Evolutionary conservation across 2,888 invertebrate species (phyloP), one percentile per base, ranked within the genome.

Genomic region (Cerastis leucographa): DNA sequence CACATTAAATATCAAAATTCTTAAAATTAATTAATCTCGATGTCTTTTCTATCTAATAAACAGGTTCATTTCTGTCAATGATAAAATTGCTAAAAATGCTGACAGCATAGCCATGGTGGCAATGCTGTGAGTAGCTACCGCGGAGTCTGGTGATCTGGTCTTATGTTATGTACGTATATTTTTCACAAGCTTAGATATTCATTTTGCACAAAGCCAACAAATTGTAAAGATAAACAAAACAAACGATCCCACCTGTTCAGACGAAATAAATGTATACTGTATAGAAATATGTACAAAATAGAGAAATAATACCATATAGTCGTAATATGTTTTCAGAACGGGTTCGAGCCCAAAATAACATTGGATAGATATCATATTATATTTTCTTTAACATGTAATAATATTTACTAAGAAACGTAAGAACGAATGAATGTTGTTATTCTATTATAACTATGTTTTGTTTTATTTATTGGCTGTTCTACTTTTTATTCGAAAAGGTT

Each of bases 341-440:
- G 44, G 42, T 35, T 79, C 62, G 67, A 22, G 14, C 80, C 78
- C 80, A 68, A 80, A 79, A 42, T 35, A 79, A 79, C 80, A 80
- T 74, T 14, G 62, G 19, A 64, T 64, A 49, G 29, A 78, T 80
- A 66, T 61, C 40, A 42, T 61, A 40, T 54, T 7, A 59, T 79
- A 14, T 74, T 80, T 74, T 80, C 74, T 78, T 59, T 51, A 65
- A 51, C 14, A 79, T 49, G 56, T 79, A 79, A 65, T 79, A 78
- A 79, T 71, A 78, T 78, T 72, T 72, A 56, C 64, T 65, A 17
- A 79, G 78, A 56, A 9, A 56, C 22, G 79, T 78, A 22, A 25
- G 29, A 54, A 19, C 12, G 64, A 54, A 54, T 29, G 1, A 12
- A 51, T 77, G 25, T 76, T 70, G 44, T 78, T 78, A 54, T 62